These are phyloP conservation scores for Platygyra sinensis DNA, from an alignment of 64 coral and sea anemone genomes.

Conservation along the genomic window DNA sequence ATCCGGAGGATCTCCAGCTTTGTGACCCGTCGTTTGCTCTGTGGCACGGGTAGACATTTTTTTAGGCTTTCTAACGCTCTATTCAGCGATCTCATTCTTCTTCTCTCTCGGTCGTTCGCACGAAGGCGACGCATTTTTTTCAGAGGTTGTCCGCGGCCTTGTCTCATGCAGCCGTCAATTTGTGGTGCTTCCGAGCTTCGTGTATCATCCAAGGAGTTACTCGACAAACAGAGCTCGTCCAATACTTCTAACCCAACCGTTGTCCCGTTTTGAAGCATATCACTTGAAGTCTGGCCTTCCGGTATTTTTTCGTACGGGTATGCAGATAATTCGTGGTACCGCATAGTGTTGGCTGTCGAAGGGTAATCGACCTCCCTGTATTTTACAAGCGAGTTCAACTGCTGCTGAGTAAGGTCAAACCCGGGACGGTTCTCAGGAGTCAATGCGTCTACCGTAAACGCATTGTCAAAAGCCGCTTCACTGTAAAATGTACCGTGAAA, in stretches of 20 bases:
- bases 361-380: background rate
- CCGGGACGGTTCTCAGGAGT: background rate
- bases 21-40: constrained; percentile 91
- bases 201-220: constrained; percentile 40
- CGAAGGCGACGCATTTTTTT: constrained; percentile 97
- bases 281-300: background rate
- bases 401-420: background rate
- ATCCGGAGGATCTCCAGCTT: constrained; percentile 97
- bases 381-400: constrained; percentile 18
- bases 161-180: constrained; percentile 1
- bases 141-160: constrained; percentile 75
- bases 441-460: background rate
- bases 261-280: constrained; percentile 26
- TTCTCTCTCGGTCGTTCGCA: constrained; percentile 93
- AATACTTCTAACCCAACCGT: constrained; percentile 2
- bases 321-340: background rate
- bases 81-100: constrained; percentile 92
- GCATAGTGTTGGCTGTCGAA: background rate
- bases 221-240: constrained; percentile 25
- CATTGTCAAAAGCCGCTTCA: background rate
- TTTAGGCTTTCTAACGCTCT: constrained; percentile 94
- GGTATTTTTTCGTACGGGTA: background rate
- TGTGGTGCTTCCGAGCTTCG: constrained; percentile 16
- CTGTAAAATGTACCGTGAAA: constrained; percentile 16
- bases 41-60: constrained; percentile 91